Conservation (phyloP, 2,888 invertebrate genomes). For the Nebria brevicollis region DNA sequence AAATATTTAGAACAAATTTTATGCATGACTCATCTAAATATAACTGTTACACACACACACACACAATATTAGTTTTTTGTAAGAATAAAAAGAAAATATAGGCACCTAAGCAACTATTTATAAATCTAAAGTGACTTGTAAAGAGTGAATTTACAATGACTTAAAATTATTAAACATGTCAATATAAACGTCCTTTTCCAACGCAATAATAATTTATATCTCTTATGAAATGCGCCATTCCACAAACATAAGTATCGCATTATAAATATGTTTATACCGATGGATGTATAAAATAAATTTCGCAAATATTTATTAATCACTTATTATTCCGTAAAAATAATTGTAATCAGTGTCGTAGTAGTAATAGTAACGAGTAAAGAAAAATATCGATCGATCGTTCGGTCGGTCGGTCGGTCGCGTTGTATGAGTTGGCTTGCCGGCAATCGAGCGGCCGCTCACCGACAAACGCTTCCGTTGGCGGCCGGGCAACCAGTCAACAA, state of each 20-base stretch:
- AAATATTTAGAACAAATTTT: neutral
- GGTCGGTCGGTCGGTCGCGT: slow-evolving; percentile 22
- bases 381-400: slow-evolving; percentile 32
- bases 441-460: slow-evolving; percentile 37
- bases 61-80: too few species aligned
- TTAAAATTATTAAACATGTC: slow-evolving; percentile 44
- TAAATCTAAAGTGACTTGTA: slow-evolving; percentile 23
- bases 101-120: neutral
- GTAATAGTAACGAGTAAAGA: neutral
- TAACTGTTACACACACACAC: neutral
- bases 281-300: neutral
- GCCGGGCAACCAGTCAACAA: slow-evolving; percentile 32
- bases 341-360: too few species aligned
- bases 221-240: slow-evolving; percentile 33
- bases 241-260: slow-evolving; percentile 31
- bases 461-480: slow-evolving; percentile 38
- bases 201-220: slow-evolving; percentile 33
- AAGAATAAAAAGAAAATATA: neutral
- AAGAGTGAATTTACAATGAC: slow-evolving; percentile 42
- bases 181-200: slow-evolving; percentile 25
- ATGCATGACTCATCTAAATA: neutral
- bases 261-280: slow-evolving; percentile 33
- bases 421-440: slow-evolving; percentile 32
- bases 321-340: slow-evolving; percentile 15
- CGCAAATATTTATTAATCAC: neutral